A percentile compares a stretch with the other conserved stretches of the same genome.
Conservation (phyloP, 2,113 vertebrate genomes). For the Labrus mixtus region DNA sequence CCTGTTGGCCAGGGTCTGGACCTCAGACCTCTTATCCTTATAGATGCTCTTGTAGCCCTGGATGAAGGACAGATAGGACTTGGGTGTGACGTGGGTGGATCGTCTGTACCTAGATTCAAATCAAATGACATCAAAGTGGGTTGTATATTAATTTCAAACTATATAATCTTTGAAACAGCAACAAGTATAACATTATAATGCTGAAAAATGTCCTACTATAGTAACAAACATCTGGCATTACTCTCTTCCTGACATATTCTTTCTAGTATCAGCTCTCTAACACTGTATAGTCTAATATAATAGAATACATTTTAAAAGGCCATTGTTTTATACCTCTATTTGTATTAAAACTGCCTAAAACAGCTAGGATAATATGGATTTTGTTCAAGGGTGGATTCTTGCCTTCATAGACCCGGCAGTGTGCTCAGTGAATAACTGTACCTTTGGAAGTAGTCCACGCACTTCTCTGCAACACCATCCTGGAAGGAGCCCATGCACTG, state of each 20-base stretch:
- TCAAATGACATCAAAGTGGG: background rate
- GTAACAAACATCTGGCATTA: too few species aligned
- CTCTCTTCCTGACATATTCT: background rate
- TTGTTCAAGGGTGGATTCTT: background rate
- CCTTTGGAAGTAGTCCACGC: constrained; percentile 94
- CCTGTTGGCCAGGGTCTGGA: constrained; percentile 91
- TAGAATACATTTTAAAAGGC: background rate
- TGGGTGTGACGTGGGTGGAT: constrained; percentile 93
- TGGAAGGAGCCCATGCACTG: constrained; percentile 98
- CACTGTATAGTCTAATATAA: background rate
- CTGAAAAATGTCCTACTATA: too few species aligned
- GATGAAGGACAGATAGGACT: constrained; percentile 97
- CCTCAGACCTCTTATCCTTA: constrained; percentile 88
- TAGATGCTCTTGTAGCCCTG: constrained; percentile 94
- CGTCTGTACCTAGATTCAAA: constrained; percentile 83
- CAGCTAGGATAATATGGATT: background rate
- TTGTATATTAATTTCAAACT: background rate
- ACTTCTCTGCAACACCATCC: constrained; percentile 95
- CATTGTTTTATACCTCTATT: background rate
- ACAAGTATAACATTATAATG: too few species aligned
- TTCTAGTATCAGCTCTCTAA: background rate
- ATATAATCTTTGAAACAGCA: background rate
- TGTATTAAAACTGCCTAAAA: background rate
- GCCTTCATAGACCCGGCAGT: background rate
- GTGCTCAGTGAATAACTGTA: constrained; percentile 40